Conservation (phyloP, 2,113 vertebrate species). For the Eolophus roseicapilla region DNA sequence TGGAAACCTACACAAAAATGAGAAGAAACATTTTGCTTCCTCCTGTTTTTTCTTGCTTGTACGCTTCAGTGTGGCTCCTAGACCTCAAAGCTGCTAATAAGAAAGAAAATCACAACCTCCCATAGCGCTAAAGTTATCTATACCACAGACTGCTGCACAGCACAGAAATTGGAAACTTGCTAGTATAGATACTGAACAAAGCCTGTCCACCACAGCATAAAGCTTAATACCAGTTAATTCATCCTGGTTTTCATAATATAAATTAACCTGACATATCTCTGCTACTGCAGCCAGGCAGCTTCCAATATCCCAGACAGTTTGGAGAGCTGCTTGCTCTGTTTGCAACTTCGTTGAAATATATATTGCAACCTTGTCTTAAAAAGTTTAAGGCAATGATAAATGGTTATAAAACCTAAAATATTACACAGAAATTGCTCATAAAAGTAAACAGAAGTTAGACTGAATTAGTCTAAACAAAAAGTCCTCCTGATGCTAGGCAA, state of each 20-base stretch:
- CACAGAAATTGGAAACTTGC: neutral
- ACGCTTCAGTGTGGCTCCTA: neutral
- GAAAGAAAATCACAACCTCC: neutral
- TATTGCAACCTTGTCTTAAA: neutral
- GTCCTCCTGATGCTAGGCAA: conserved; percentile 39
- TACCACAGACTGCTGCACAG: neutral
- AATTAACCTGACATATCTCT: neutral
- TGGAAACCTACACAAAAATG: neutral
- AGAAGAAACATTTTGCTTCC: neutral
- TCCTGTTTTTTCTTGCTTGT: neutral
- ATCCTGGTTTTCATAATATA: neutral
- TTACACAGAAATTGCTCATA: neutral
- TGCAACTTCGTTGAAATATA: neutral
- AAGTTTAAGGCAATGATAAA: conserved; percentile 3
- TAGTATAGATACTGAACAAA: neutral
- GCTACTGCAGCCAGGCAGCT: neutral
- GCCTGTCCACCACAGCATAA: neutral
- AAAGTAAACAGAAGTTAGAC: neutral
- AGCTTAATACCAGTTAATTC: neutral
- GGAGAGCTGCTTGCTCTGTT: neutral
- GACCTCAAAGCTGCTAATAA: neutral
- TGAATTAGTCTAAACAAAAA: conserved; percentile 51
- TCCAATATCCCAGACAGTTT: neutral
- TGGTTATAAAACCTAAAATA: neutral
- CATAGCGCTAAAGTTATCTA: neutral